A percentile compares a stretch with the other conserved stretches of the same genome.
Evolutionary conservation across 2,888 invertebrate species (phyloP).

Genomic region (Aleiodes alternator): DNA sequence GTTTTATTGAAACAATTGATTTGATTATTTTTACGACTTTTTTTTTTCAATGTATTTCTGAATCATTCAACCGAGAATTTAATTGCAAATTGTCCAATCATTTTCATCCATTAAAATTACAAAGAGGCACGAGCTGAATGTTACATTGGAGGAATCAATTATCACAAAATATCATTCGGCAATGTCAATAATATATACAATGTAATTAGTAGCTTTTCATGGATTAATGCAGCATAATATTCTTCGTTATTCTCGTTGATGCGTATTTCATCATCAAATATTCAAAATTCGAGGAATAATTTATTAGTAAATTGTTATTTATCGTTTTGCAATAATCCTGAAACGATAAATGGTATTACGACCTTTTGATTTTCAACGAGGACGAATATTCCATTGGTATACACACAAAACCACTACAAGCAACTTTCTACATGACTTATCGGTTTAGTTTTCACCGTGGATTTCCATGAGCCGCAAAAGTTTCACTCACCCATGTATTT

Average conservation of each 20-base stretch:
- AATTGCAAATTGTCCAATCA: no score
- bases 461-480: background rate
- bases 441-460: constrained; percentile 19
- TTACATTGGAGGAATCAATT: no score
- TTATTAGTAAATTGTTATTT: constrained; percentile 11
- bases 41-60: no score
- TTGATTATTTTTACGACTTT: no score
- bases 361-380: background rate
- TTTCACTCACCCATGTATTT: no score
- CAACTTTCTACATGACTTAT: constrained; percentile 42
- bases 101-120: no score
- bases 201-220: no score
- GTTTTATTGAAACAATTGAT: no score
- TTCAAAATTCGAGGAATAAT: constrained; percentile 17
- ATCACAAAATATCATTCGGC: no score
- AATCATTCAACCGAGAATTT: no score
- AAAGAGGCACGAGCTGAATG: no score
- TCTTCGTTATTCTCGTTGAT: background rate
- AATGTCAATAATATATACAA: no score
- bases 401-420: background rate
- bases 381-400: background rate
- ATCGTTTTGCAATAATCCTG: background rate
- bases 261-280: constrained; percentile 27
- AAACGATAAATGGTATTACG: background rate
- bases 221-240: background rate